These are phyloP conservation scores for Phortica okadai DNA, from an alignment of 2,888 invertebrate genomes.

Conservation along the genomic window DNA sequence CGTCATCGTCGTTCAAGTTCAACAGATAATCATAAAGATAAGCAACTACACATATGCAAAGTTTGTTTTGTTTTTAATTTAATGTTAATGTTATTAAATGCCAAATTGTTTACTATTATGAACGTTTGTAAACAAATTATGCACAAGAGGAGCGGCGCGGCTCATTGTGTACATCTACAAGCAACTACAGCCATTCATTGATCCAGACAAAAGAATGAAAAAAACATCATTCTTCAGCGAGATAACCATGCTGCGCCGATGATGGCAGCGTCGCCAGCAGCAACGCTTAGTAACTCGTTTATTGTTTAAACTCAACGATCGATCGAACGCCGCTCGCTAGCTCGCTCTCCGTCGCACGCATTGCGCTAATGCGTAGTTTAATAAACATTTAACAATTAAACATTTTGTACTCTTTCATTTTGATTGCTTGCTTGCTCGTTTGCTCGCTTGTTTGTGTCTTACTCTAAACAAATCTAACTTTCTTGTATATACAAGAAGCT, in stretches of 20 bases:
- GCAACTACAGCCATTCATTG: slow-evolving; percentile 59
- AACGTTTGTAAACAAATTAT: slow-evolving; percentile 68
- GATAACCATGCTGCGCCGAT: slow-evolving; percentile 26
- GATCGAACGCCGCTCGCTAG: slow-evolving; percentile 16
- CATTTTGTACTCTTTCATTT: slow-evolving; percentile 44
- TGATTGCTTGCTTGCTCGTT: no score
- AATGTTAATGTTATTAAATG: slow-evolving; percentile 73
- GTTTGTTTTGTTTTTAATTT: slow-evolving; percentile 70
- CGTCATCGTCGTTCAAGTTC: slow-evolving; percentile 63
- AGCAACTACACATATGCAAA: slow-evolving; percentile 51
- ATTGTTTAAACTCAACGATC: slow-evolving; percentile 64
- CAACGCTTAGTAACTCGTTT: slow-evolving; percentile 13
- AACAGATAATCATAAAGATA: slow-evolving; percentile 67
- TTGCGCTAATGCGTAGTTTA: slow-evolving; percentile 55
- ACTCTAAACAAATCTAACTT: slow-evolving; percentile 67
- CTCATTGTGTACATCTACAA: slow-evolving; percentile 43
- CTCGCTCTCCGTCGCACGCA: neutral
- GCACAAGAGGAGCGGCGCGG: slow-evolving; percentile 57
- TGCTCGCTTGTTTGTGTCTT: neutral
- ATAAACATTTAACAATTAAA: slow-evolving; percentile 72
- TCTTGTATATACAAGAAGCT: slow-evolving; percentile 39
- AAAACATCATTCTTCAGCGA: slow-evolving; percentile 27
- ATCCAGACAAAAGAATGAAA: slow-evolving; percentile 31
- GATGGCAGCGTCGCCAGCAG: neutral
- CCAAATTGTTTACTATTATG: slow-evolving; percentile 73